Base-by-base conservation (phyloP, 2,888 invertebrate genomes). In the Dasysyrphus albostriatus region DNA sequence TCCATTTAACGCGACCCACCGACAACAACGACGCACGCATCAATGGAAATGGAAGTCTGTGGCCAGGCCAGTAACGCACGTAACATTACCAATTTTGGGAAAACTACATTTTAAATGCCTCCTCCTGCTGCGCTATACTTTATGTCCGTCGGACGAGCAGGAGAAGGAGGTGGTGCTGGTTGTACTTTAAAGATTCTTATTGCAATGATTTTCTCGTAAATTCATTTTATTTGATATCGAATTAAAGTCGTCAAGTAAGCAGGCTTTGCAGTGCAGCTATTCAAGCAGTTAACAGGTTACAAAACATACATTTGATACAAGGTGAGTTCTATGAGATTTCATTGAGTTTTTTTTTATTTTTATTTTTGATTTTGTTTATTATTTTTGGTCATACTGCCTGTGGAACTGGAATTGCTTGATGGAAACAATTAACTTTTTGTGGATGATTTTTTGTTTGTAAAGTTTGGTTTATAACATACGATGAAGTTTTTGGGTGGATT, bases 61-160 rank as follows among this genome's bases (percentile, higher is more conserved):
- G 32, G 14, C 59, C 59, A 19, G 69, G 63, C 77, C 69, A 82
- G 85, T 82, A 85, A 82, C 58, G 85, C 77, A 85, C 85, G 85
- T 82, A 81, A 69, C 70, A 73, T 74, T 69, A 85, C 85, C 85
- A 85, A 82, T 74, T 85, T 85, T 82, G 85, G 85, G 32, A 78
- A 69, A 81, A 81, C 85, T 61, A 81, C 81, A 85, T 85, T 80
- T 81, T 47, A 70, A 73, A 44, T 67, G 67, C 56, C 58, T 59
- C 19, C 39, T 61, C 58, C 44, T 67, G 67, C 44, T 67, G 63
- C 58, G 37, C 37, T 51, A 19, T 42, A 54, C 79, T 47, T 70
- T 42, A 24, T 39, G 59, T 54, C 39, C 34, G 16, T 29, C 4
- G 59, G 16, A 51, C 4, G 59, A 65, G 65, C 12, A 65, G 37